A percentile compares a stretch with the other conserved stretches of the same genome.
Conservation (phyloP, 35 echinoderm and acorn worm species). For the Acanthaster planci region DNA sequence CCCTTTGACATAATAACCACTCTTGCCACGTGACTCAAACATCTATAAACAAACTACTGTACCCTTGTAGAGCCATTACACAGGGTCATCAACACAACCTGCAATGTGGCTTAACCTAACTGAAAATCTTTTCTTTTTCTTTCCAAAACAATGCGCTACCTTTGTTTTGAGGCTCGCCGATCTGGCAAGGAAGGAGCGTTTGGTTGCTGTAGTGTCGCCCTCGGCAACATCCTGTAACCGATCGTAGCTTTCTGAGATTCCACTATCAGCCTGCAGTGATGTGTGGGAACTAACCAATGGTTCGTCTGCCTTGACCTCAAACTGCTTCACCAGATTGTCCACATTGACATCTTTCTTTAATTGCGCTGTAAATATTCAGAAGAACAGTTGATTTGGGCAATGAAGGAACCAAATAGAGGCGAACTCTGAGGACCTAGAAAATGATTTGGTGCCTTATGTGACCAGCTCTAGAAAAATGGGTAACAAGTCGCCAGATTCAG, state of each 20-base stretch:
- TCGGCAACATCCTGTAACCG: constrained; percentile 19
- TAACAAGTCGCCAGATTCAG: too few relatives aligned
- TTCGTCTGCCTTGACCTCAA: constrained; percentile 32
- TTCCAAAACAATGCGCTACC: too few relatives aligned
- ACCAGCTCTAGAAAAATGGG: too few relatives aligned
- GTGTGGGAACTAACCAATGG: neutral
- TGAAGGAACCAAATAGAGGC: neutral
- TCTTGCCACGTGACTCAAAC: too few relatives aligned
- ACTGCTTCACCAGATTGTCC: constrained; percentile 26
- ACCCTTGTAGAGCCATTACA: too few relatives aligned
- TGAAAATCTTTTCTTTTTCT: too few relatives aligned
- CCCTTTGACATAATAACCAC: too few relatives aligned
- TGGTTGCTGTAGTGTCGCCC: constrained; percentile 1
- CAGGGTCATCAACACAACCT: too few relatives aligned
- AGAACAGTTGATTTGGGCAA: too few relatives aligned
- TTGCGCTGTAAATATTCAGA: constrained; percentile 2
- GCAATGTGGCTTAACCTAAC: too few relatives aligned
- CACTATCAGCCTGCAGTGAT: constrained; percentile 2
- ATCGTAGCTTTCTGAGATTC: constrained; percentile 24
- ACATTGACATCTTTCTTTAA: constrained; percentile 21
- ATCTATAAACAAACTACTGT: too few relatives aligned
- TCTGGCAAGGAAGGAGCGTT: constrained; percentile 23
- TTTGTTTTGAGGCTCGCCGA: constrained; percentile 54
- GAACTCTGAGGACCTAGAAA: neutral
- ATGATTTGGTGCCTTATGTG: too few relatives aligned